Conservation (phyloP, 1,140 invertebrate species). For the Pseudomyrmex flavicornis region DNA sequence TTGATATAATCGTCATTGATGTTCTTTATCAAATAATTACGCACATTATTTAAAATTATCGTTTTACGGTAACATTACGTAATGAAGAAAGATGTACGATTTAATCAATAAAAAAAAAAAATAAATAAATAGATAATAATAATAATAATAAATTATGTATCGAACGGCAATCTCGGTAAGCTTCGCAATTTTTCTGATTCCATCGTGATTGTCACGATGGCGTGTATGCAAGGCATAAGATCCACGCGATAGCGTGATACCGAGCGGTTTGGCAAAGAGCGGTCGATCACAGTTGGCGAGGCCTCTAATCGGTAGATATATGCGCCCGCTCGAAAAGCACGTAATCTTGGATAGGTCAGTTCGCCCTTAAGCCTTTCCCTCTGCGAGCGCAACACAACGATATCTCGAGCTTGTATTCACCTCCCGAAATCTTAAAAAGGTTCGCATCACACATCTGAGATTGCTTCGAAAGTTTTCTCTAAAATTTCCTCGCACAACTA, state of each 20-base stretch:
- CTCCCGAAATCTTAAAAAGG: constrained; percentile 19
- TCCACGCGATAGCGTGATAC: constrained; percentile 37
- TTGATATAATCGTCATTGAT: not conserved
- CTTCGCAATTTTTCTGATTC: not conserved
- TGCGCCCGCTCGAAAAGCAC: constrained; percentile 1
- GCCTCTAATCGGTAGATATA: constrained; percentile 38
- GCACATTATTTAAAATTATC: too few species aligned
- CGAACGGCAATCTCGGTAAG: too few species aligned
- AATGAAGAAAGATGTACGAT: too few species aligned
- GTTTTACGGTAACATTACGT: too few species aligned
- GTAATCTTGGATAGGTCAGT: constrained; percentile 46
- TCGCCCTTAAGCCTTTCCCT: not conserved
- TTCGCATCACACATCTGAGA: not conserved
- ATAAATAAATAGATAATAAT: too few species aligned
- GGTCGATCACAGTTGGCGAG: constrained; percentile 9
- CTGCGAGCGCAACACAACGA: not conserved
- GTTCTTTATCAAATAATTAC: not conserved
- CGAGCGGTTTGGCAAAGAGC: constrained; percentile 18
- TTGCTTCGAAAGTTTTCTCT: not conserved
- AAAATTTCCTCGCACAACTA: too few species aligned
- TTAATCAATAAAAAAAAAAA: too few species aligned
- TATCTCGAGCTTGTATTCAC: constrained; percentile 23
- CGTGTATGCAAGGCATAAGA: not conserved
- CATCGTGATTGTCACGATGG: not conserved
- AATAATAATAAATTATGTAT: too few species aligned